Evolutionary conservation across 1,140 invertebrate species (phyloP), one percentile per base, ranked within the genome.

Genomic region (Orius laevigatus): DNA sequence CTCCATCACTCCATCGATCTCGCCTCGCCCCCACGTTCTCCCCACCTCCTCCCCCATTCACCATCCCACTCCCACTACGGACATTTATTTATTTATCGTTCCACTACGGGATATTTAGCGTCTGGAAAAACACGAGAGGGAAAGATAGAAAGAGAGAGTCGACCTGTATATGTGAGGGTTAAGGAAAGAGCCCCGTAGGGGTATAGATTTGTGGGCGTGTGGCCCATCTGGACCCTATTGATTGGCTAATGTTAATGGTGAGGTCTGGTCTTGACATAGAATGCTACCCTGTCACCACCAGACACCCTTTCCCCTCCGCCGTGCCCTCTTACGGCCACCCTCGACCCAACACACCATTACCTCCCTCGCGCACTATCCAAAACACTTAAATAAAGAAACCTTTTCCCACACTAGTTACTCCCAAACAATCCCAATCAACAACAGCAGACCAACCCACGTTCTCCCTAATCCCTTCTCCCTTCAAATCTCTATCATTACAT

Each of bases 81-180:
- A 12, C 32, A 15, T 18, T 16, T 49, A 33, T 49, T 49, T 49
- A 49, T 47, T 47, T 47, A 47, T 47, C 33, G 46, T 20, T 38
- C 46, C 16, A 34, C 46, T 25, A 25, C 25, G 25, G 25, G 25
- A 25, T 25, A 25, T 25, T 25, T 25, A 25, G 25, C 25, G 25
- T 25, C 25, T 25, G 25, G 25, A 25, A 25, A 25, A 25, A 25
- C 25, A 25, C 25, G 25, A 25, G 25, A 25, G 25, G 25, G 25
- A 25, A 43, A 43, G 20, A 45, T 45, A 25, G n/a, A 16, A 38
- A 16, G 36, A 38, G 15, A 38, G 15, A 12, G 36, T 38, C 36
- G 15, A 38, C 36, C 36, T 38, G 36, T 38, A 16, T 38, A 12
- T 38, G 36, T 12, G 36, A 38, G 15, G 36, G n/a, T 38, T 4